These are phyloP conservation scores for Gnathonemus echidnorhynchus DNA, from an alignment of 2,113 vertebrate species.

Conservation along the genomic window DNA sequence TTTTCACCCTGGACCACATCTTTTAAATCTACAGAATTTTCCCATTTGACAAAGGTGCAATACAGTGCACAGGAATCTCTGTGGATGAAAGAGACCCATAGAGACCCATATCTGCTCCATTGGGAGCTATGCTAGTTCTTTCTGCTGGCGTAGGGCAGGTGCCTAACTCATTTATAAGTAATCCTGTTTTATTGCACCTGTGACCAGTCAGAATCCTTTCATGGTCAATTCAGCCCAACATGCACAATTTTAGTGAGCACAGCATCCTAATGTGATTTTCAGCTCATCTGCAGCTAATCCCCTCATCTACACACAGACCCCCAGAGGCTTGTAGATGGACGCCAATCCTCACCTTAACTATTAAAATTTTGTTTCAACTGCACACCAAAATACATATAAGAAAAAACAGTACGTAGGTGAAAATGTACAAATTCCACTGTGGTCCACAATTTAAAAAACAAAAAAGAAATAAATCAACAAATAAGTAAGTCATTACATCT, in stretches of 20 bases:
- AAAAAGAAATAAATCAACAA: neutral
- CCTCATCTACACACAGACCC: constrained; percentile 51
- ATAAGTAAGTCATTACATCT: neutral
- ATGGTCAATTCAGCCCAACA: constrained; percentile 40
- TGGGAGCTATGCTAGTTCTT: constrained; percentile 40
- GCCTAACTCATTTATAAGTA: constrained; percentile 58
- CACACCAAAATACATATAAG: neutral
- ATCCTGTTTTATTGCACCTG: constrained; percentile 50
- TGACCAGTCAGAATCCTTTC: constrained; percentile 50
- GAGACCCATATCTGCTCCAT: constrained; percentile 36
- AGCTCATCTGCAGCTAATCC: constrained; percentile 44
- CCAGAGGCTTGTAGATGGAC: constrained; percentile 38
- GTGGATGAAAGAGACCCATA: constrained; percentile 44
- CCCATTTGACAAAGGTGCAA: neutral
- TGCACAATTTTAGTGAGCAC: constrained; percentile 40
- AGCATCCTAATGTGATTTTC: constrained; percentile 54
- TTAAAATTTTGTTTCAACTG: neutral
- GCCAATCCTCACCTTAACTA: constrained; percentile 23
- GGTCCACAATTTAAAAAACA: neutral
- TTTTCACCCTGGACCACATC: constrained; percentile 44
- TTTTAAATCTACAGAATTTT: constrained; percentile 23
- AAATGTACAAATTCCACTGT: neutral
- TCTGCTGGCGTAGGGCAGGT: constrained; percentile 48
- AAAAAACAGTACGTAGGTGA: neutral
- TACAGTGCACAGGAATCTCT: constrained; percentile 45